A percentile compares a stretch with the other conserved stretches of the same genome.
phyloP scores from a whole-genome alignment of 2,888 invertebrate species.

The Pseudococcus viburni region DNA sequence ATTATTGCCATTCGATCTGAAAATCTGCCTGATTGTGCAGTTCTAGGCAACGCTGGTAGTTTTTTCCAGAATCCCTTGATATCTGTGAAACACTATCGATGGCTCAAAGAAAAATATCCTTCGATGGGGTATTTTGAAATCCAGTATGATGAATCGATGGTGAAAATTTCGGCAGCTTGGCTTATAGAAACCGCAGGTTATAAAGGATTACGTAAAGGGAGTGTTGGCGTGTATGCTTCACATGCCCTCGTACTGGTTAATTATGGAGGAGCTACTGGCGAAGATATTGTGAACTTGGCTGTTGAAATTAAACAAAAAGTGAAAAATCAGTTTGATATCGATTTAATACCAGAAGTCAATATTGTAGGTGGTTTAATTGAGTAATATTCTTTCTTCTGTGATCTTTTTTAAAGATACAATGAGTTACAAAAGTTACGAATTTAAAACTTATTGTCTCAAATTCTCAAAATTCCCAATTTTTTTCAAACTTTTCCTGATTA shows the following conservation, averaged over 20 bases:
- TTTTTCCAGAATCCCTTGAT: constrained; percentile 60
- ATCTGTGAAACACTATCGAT: neutral
- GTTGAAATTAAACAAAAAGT: no score
- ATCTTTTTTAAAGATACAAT: neutral
- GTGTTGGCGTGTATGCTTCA: neutral
- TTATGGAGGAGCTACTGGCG: constrained; percentile 3
- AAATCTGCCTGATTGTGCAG: constrained; percentile 49
- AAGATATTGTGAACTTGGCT: constrained; percentile 31
- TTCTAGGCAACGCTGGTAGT: constrained; percentile 55
- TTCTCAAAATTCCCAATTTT: no score
- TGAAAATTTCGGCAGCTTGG: constrained; percentile 61
- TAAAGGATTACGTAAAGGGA: constrained; percentile 35
- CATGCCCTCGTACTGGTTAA: constrained; percentile 57
- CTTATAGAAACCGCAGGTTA: constrained; percentile 39
- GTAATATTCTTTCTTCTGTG: no score
- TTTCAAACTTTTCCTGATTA: no score
- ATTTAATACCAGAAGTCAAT: neutral
- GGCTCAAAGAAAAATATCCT: neutral
- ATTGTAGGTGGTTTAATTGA: neutral
- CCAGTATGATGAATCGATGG: neutral
- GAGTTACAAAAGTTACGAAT: no score
- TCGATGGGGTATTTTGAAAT: no score
- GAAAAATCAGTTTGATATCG: neutral
- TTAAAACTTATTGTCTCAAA: no score
- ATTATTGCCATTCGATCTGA: neutral